Evolutionary conservation across 1,140 invertebrate genomes (phyloP), one percentile per base, ranked within the genome.

Genomic region (Galendromus occidentalis): DNA sequence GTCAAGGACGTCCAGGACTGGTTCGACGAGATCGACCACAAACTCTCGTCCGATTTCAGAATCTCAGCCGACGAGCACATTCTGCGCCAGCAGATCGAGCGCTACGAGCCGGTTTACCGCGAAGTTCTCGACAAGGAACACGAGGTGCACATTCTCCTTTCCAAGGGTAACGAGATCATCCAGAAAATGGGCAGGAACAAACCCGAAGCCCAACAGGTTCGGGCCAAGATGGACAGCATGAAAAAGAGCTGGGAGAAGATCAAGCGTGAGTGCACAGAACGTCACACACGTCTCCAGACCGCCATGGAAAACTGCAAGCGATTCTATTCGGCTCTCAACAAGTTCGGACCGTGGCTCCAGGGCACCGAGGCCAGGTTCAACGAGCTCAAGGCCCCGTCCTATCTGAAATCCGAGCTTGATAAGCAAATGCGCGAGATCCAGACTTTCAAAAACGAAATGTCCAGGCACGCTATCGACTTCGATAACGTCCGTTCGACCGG

Each of bases 301-400:
- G 88, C 87, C 74, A 86, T 85, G 78, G 89, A 93, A 75, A 88
- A 92, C 72, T 92, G 88, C 73, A 85, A 86, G 68, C 91, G 91
- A 74, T 96, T 89, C 75, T 85, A 86, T 70, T 82, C 83, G 69
- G 82, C 83, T 1, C 82, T 88, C 66, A 90, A 93, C 70, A 80
- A 82, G 0, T 92, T 95, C 79, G 73, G 88, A 0, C 86, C 89
- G 0, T 95, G 91, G 91, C 74, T 96, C 51, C 78, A 83, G 33
- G 84, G 87, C 67, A 86, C 86, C 1, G 91, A 95, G 76, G 86
- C 88, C 66, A 87, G 88, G 70, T 75, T 93, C 7, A 82, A 86
- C 39, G 81, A 82, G 59, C 78, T 92, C n/a, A 82, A 83, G 29
- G 84, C 88, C 0, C 82, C 85, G 9, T 84, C 82, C 0, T 86